phyloP scores from a whole-genome alignment of 2,888 invertebrate species.

The Abrostola triplasia region DNA sequence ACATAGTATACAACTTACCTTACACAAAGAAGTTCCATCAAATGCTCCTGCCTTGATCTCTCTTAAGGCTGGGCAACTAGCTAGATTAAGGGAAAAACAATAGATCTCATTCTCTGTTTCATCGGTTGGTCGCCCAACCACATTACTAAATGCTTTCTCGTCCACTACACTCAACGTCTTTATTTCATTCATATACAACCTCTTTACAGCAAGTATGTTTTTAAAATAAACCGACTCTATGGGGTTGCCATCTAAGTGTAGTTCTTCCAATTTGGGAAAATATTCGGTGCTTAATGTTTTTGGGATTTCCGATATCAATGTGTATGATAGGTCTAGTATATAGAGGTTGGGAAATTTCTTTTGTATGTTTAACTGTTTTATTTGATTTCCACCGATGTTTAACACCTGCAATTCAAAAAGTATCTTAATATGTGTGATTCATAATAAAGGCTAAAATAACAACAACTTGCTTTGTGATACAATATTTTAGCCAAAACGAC shows the following conservation, averaged over 20 bases:
- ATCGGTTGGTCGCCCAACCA: conserved; percentile 72
- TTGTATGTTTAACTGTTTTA: conserved; percentile 80
- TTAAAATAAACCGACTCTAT: conserved; percentile 82
- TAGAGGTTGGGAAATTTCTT: conserved; percentile 79
- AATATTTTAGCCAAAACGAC: not conserved
- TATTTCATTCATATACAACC: conserved; percentile 81
- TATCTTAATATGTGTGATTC: no score
- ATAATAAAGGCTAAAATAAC: no score
- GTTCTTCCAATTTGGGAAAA: conserved; percentile 82
- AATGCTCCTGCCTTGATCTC: conserved; percentile 83
- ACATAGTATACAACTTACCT: conserved; percentile 81
- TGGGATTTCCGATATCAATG: conserved; percentile 82
- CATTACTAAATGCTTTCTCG: conserved; percentile 84
- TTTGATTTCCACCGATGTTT: conserved; percentile 81
- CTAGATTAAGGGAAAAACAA: conserved; percentile 85
- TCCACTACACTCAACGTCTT: conserved; percentile 71
- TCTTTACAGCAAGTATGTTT: conserved; percentile 79
- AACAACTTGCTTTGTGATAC: no score
- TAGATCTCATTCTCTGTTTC: conserved; percentile 62
- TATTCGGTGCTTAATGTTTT: conserved; percentile 75
- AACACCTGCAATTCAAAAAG: conserved; percentile 73
- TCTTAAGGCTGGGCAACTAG: conserved; percentile 78
- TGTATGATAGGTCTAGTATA: conserved; percentile 86
- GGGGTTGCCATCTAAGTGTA: conserved; percentile 87
- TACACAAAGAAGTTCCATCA: conserved; percentile 84